phyloP scores from a whole-genome alignment of 1,140 invertebrate genomes.

The Tachypleus tridentatus region DNA sequence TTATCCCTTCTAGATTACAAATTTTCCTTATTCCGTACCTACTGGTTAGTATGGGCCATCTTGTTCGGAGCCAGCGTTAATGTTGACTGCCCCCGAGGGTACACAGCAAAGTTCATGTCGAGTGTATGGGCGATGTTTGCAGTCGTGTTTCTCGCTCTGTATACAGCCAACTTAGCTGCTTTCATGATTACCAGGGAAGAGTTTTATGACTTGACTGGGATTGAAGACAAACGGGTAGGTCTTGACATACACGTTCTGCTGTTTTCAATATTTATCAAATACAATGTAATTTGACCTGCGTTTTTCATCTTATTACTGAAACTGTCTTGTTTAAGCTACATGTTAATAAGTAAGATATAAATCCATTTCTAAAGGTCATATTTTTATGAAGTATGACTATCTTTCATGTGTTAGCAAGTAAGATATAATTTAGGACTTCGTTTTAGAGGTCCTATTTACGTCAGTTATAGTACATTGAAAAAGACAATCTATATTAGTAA shows the following conservation, averaged over 20 bases:
- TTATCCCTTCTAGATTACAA: conserved; percentile 41
- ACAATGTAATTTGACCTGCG: no score
- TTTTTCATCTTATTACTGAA: no score
- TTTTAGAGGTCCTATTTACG: no score
- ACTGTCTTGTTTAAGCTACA: background rate
- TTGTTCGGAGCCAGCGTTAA: conserved; percentile 94
- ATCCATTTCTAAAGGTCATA: no score
- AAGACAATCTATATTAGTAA: no score
- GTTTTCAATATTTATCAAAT: no score
- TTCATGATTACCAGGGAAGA: conserved; percentile 99
- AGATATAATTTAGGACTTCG: no score
- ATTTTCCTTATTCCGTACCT: conserved; percentile 91
- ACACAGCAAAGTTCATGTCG: conserved; percentile 86
- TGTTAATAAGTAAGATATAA: background rate
- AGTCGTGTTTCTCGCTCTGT: conserved; percentile 80
- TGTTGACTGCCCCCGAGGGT: conserved; percentile 85
- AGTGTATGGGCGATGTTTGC: conserved; percentile 98
- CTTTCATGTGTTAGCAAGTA: no score
- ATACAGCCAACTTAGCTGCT: conserved; percentile 93
- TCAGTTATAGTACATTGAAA: no score
- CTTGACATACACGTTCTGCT: background rate
- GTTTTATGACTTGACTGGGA: conserved; percentile 82
- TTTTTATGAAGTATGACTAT: no score
- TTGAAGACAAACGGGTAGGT: conserved; percentile 66
- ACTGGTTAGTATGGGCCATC: conserved; percentile 99